These are phyloP conservation scores for Sinocyclocheilus anophthalmus DNA, from an alignment of 2,113 vertebrate genomes.

Conservation along the genomic window DNA sequence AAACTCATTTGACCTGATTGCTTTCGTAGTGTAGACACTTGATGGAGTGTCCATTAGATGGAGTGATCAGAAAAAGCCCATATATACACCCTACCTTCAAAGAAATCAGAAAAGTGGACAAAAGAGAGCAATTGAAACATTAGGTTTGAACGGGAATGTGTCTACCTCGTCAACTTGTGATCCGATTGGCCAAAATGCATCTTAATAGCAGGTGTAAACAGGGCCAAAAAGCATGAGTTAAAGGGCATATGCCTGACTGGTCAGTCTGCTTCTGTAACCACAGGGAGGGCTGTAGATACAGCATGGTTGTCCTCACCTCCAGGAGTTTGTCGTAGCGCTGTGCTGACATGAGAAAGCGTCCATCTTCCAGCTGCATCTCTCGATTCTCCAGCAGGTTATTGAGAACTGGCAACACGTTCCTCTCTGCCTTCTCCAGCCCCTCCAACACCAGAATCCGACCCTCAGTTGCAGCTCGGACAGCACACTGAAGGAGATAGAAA, in stretches of 20 bases:
- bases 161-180: too few species aligned
- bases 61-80: too few species aligned
- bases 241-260: neutral
- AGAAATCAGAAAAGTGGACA: too few species aligned
- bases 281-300: neutral
- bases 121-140: too few species aligned
- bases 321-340: constrained; percentile 94
- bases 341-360: constrained; percentile 93
- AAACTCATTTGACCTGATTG: neutral
- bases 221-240: neutral
- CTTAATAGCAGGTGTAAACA: too few species aligned
- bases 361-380: constrained; percentile 98
- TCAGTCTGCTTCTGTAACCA: neutral
- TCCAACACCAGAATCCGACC: constrained; percentile 93
- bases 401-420: constrained; percentile 91
- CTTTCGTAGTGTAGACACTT: neutral
- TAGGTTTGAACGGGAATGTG: too few species aligned
- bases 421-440: constrained; percentile 94
- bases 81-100: too few species aligned
- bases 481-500: constrained; percentile 79
- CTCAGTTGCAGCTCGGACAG: constrained; percentile 90
- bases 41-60: neutral
- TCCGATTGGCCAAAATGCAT: too few species aligned
- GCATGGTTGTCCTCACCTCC: constrained; percentile 74
- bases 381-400: constrained; percentile 97